Evolutionary conservation across 2,888 invertebrate genomes (phyloP), one percentile per base, ranked within the genome.

Genomic region (Cosmia pyralina): DNA sequence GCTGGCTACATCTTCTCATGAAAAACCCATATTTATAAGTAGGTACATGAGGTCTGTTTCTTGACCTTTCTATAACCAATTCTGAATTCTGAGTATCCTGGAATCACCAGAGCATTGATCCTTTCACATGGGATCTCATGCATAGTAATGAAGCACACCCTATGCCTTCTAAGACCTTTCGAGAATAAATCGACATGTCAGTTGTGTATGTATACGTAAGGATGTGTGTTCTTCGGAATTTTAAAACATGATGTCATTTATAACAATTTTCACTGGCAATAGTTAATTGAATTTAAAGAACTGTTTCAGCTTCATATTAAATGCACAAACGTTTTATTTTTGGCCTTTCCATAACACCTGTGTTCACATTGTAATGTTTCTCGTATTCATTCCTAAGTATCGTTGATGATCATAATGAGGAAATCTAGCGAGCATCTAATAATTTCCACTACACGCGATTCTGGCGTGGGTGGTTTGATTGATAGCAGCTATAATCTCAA

Each of bases 21-120:
- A 38, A 4, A 34, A 55, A 38, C 11, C 22, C 2, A 57, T 55
- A 28, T 19, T 52, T 22, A 38, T 4, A 38, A 38, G 38, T 3
- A 34, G 2, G 22, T 10, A 6, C 34, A 34, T 46, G 22, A 38
- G 38, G 22, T 38, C 55, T 41, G n/a, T 48, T 65, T 52, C 48
- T 75, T 58, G 60, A 64, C 28, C 52, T 77, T 71, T 76, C 53
- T 71, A 53, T 55, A 50, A 81, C 55, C 19, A 52, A 77, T 71
- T 64, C 28, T 48, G 66, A 50, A 52, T 76, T 62, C 34, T 17
- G 13, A 34, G 44, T 50, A 73, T 34, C 38, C 65, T 41, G 17
- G 38, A 53, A 76, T 71, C 15, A 38, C 28, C 44, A 53, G 57
- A 62, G 48, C 41, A 44, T 70, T 76, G 53, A 53, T 58, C 65